phyloP scores from a whole-genome alignment of 2,888 invertebrate genomes.

The Trichopoda pennipes region DNA sequence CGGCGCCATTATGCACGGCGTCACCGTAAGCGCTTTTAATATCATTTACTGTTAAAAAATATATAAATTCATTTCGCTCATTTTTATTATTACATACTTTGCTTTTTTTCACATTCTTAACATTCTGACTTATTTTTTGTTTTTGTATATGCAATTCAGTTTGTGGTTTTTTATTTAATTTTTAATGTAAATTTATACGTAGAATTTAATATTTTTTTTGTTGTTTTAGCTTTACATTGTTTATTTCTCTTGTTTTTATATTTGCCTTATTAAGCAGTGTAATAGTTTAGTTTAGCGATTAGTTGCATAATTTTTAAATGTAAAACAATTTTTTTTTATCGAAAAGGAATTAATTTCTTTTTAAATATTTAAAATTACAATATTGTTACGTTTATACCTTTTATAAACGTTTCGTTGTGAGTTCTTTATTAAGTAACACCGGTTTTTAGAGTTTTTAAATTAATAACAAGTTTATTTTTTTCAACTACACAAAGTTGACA shows the following conservation, averaged over 20 bases:
- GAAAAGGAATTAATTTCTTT: too few species aligned
- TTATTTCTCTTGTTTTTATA: not conserved
- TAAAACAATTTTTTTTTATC: too few species aligned
- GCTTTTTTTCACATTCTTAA: constrained; percentile 17
- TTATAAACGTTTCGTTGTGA: too few species aligned
- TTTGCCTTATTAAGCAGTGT: constrained; percentile 20
- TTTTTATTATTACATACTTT: not conserved
- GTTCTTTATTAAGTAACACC: too few species aligned
- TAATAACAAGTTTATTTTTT: too few species aligned
- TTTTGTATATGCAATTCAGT: constrained; percentile 20
- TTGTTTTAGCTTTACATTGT: constrained; percentile 30
- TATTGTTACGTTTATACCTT: too few species aligned
- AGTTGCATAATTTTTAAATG: not conserved
- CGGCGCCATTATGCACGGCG: constrained; percentile 77
- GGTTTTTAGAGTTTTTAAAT: too few species aligned
- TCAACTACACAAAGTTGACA: too few species aligned
- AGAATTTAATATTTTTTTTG: constrained; percentile 22
- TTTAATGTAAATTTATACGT: constrained; percentile 46
- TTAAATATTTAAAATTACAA: too few species aligned
- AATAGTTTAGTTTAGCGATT: constrained; percentile 11
- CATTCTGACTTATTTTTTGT: not conserved
- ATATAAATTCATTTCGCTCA: constrained; percentile 13
- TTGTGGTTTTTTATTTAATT: constrained; percentile 49
- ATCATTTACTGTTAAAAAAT: constrained; percentile 67
- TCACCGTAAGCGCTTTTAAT: constrained; percentile 80